A percentile compares a stretch with the other conserved stretches of the same genome.
Evolutionary conservation across 2,113 vertebrate genomes (phyloP).

Genomic region (Pseudopodoces humilis): DNA sequence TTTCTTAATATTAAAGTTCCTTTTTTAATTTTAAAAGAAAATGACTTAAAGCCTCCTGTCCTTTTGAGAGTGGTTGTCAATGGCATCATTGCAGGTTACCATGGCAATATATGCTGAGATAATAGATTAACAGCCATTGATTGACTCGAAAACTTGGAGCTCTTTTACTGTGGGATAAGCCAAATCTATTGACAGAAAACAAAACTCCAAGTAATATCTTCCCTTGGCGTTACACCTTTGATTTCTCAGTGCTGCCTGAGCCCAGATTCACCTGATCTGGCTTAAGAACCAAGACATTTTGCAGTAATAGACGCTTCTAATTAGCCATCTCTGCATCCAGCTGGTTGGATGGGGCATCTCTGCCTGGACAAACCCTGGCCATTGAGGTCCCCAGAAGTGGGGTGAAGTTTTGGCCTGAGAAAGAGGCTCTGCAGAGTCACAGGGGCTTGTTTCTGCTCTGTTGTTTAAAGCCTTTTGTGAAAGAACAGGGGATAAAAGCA

Average conservation of each 20-base stretch:
- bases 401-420: neutral
- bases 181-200: slow-evolving; percentile 62
- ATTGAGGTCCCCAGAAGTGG: neutral
- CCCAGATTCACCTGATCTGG: neutral
- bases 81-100: slow-evolving; percentile 65
- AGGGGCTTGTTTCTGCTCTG: neutral
- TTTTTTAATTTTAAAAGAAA: slow-evolving; percentile 71
- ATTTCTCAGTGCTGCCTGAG: neutral
- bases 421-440: neutral
- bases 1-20: slow-evolving; percentile 72
- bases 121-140: slow-evolving; percentile 66
- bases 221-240: neutral
- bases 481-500: neutral
- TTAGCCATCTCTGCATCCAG: neutral
- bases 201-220: slow-evolving; percentile 35
- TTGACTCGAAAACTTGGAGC: slow-evolving; percentile 54
- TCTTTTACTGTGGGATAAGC: slow-evolving; percentile 48
- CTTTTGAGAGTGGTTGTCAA: slow-evolving; percentile 65
- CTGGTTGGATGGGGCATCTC: neutral
- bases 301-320: neutral
- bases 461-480: neutral
- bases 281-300: neutral
- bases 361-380: neutral
- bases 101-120: slow-evolving; percentile 64
- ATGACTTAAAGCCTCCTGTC: slow-evolving; percentile 67